A percentile compares a stretch with the other conserved stretches of the same genome.
Conservation (phyloP, 2,888 invertebrate species). For the Eutolmus rufibarbis region DNA sequence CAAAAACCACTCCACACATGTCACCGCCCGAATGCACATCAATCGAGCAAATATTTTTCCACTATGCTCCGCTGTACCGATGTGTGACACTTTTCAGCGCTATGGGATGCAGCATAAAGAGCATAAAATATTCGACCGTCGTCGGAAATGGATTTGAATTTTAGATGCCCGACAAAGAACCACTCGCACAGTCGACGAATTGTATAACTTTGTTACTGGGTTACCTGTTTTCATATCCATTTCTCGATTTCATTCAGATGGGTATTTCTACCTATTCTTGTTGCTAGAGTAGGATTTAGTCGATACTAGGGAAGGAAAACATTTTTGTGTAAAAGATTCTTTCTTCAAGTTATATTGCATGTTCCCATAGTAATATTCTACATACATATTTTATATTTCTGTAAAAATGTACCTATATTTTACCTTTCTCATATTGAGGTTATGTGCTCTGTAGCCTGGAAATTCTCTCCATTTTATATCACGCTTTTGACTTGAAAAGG, state of each 20-base stretch:
- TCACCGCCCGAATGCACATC: background rate
- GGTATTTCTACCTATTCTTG: background rate
- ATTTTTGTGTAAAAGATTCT: background rate
- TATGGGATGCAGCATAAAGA: slow-evolving; percentile 12
- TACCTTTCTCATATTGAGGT: no score
- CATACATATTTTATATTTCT: no score
- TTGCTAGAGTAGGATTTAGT: background rate
- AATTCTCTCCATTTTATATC: no score
- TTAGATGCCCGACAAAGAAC: background rate
- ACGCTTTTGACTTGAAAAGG: no score
- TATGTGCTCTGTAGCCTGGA: no score
- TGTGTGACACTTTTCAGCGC: background rate
- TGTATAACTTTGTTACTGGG: background rate
- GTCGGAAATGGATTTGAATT: slow-evolving; percentile 14
- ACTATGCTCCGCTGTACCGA: background rate
- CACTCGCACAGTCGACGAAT: background rate
- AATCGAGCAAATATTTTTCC: background rate
- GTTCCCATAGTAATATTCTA: no score
- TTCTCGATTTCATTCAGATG: background rate
- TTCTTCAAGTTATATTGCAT: background rate
- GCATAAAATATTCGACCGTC: background rate
- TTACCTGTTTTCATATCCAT: background rate
- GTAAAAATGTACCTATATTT: no score
- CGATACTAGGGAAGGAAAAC: background rate
- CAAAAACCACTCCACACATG: background rate